Base-by-base conservation (phyloP, 2,797 vertebrate species). In the Sternarchorhynchus goeldii region DNA sequence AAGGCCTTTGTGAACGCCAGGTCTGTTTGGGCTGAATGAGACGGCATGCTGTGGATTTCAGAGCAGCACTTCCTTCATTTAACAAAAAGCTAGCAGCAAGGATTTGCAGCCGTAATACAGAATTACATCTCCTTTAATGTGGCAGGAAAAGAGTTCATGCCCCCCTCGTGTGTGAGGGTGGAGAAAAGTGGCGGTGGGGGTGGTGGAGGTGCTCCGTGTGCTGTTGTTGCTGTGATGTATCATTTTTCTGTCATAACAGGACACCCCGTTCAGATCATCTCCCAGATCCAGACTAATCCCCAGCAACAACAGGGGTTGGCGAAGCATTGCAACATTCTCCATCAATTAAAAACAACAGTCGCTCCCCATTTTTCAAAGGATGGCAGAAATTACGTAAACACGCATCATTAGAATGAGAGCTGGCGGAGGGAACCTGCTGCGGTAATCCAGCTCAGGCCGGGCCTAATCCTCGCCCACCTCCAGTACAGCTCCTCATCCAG, bases 251-350 rank as follows among this genome's bases (percentile, higher is more conserved):
- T 83, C 77, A 82, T 84, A 84, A 82, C 83, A 76, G 76, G 80
- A 64, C 77, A 72, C 74, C 84, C 77, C 68, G 62, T 83, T 83
- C 76, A 83, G 84, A 85, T 83, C 81, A 79, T 83, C 82, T 83
- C 81, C 75, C 58, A 32, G 72, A 64, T 58, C 45, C 65, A 58
- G 78, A 75, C 67, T 72, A 71, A 84, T 87, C 85, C 79, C 89
- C 76, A 85, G 87, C 89, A 90, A 86, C 88, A 82, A 66, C 57
- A 56, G 60, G 76, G 84, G 89, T 92, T 93, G 90, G 91, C 70
- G 73, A 85, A 80, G 77, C 87, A 84, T 92, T 93, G 90, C 92
- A 92, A 85, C 91, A 93, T 91, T 87, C 86, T 79, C 83, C 66
- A 82, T 92, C 90, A 89, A 91, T 92, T 91, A 84, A 81, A 81